These are phyloP conservation scores for Alentia gelatinosa DNA, from an alignment of 2,888 invertebrate genomes.

Conservation along the genomic window DNA sequence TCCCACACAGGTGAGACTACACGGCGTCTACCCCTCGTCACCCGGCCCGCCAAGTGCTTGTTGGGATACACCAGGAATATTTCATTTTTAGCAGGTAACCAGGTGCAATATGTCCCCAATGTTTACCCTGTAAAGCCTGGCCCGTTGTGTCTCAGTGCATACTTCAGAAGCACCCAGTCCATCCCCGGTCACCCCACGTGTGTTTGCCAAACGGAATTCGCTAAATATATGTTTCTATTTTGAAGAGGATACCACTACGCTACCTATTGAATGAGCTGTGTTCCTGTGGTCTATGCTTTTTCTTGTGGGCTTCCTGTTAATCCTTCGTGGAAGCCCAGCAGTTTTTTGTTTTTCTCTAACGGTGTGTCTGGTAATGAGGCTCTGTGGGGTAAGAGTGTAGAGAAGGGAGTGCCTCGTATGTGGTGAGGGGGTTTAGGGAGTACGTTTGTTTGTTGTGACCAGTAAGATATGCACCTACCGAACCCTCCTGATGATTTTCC, in stretches of 20 bases:
- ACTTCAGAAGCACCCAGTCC: too few relatives aligned
- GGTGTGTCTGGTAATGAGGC: not conserved
- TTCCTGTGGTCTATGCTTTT: not conserved
- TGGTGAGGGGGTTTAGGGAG: not conserved
- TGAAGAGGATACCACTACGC: conserved; percentile 5
- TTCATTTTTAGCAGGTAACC: not conserved
- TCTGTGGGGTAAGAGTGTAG: not conserved
- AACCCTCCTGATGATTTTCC: too few relatives aligned
- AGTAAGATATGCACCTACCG: not conserved
- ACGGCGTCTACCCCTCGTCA: not conserved
- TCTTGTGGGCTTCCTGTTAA: not conserved
- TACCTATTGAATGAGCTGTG: not conserved
- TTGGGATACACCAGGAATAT: not conserved
- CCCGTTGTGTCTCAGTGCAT: not conserved
- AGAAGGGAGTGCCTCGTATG: not conserved
- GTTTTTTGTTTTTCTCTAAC: not conserved
- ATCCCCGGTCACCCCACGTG: not conserved
- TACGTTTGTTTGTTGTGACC: not conserved
- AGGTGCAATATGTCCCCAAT: not conserved
- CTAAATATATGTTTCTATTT: not conserved
- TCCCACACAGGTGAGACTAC: not conserved
- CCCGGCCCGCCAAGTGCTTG: not conserved
- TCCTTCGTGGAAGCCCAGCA: not conserved
- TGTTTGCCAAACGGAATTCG: not conserved
- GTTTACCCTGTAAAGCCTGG: not conserved